Evolutionary conservation across 2,888 invertebrate species (phyloP), one percentile per base, ranked within the genome.

Genomic region (Campoletis raptor): DNA sequence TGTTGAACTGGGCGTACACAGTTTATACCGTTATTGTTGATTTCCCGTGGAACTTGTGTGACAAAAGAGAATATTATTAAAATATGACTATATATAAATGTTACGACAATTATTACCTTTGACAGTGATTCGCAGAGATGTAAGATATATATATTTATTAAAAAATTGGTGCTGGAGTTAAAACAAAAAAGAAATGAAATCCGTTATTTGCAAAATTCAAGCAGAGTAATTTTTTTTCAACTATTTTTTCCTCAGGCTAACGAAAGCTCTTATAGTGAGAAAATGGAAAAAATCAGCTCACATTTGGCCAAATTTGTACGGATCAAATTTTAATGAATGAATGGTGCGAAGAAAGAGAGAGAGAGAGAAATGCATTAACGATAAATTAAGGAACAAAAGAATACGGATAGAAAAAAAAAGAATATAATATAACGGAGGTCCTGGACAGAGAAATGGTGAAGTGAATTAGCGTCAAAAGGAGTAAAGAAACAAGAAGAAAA

Each of bases 391-490:
- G 18, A 40, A 85, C 81, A 81, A 81, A 81, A 54, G 76, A 37
- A 81, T 64, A 67, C 52, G 45, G 45, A 12, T 48, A n/a, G n/a
- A 24, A 52, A 66, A 81, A 72, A 52, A 24, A 15, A 73, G 67
- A 52, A 57, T 70, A 69, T 1, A 54, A 30, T 21, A 64, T 66
- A 40, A 77, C 45, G 30, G 85, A 24, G 42, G 42, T 15, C 42
- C 21, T 42, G 37, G 69, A 7, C 6, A 54, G 76, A 67, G 36
- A 74, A 42, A 67, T 64, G 42, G 54, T 67, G 9, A 77, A 85
- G 82, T 82, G 69, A 82, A 82, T 82, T 82, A 82, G 67, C 78
- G 85, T 82, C 85, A 82, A 82, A 85, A 78, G 45, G 81, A 82
- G 74, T 52, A 67, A 73, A 83, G 67, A 54, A 72, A 81, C 64